Conservation (phyloP, 2,113 vertebrate genomes). For the Carettochelys insculpta region DNA sequence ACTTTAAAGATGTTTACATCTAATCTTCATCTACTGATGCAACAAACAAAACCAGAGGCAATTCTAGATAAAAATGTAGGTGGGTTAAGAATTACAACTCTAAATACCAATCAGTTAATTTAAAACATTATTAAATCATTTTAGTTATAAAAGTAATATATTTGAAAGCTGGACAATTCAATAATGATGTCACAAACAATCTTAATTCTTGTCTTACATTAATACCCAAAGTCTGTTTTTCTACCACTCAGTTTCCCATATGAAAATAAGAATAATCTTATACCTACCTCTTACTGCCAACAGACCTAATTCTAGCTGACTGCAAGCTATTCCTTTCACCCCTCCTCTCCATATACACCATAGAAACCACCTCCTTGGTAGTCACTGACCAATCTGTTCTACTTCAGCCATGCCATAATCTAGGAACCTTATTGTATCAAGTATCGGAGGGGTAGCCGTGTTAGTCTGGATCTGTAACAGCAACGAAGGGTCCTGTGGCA, state of each 20-base stretch:
- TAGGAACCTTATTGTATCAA: neutral
- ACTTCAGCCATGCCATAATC: neutral
- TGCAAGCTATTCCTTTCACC: no score
- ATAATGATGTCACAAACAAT: neutral
- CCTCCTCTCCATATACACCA: neutral
- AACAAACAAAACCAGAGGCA: neutral
- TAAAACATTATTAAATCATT: neutral
- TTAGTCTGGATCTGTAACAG: no score
- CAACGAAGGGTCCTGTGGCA: no score
- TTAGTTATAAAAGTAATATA: neutral
- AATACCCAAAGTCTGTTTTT: neutral
- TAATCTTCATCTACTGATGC: neutral
- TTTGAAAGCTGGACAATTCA: neutral
- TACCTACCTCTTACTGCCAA: neutral
- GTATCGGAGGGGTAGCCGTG: no score
- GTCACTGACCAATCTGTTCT: neutral
- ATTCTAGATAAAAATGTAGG: neutral
- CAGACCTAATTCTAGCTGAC: neutral
- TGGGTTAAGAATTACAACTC: neutral
- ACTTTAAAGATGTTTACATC: neutral
- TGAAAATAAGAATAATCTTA: neutral
- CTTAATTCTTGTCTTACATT: neutral
- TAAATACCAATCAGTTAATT: neutral
- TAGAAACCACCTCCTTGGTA: neutral
- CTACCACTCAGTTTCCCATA: neutral